Evolutionary conservation across 2,797 vertebrate genomes (phyloP).

Genomic region (Zenarchopterus dispar): DNA sequence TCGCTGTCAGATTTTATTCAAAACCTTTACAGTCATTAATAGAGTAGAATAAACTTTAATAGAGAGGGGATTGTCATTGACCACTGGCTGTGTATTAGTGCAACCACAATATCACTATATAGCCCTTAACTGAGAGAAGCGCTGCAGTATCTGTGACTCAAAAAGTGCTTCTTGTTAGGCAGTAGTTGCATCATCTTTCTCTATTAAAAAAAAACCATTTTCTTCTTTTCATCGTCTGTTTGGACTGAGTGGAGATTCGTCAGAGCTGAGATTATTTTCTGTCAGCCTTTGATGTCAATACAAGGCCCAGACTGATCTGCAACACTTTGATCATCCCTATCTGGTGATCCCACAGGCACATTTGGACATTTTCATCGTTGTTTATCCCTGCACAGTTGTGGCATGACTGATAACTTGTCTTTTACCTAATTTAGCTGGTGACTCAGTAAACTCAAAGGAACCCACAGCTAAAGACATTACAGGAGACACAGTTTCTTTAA

Average conservation of each 20-base stretch:
- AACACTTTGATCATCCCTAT: slow-evolving; percentile 34
- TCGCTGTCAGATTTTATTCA: not conserved
- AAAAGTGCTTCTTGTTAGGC: slow-evolving; percentile 10
- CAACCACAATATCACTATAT: not conserved
- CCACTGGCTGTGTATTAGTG: not conserved
- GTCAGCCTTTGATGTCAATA: slow-evolving; percentile 18
- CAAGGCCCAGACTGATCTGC: slow-evolving; percentile 19
- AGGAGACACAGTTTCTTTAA: slow-evolving; percentile 33
- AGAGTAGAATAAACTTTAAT: too few species aligned
- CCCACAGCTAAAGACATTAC: slow-evolving; percentile 39
- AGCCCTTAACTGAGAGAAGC: slow-evolving; percentile 8
- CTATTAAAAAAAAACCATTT: slow-evolving; percentile 9
- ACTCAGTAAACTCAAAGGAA: slow-evolving; percentile 51
- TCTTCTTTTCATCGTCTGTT: slow-evolving; percentile 40
- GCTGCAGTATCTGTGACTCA: slow-evolving; percentile 4
- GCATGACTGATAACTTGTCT: slow-evolving; percentile 19
- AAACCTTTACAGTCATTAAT: not conserved
- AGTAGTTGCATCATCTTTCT: slow-evolving; percentile 20
- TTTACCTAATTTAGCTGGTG: slow-evolving; percentile 47
- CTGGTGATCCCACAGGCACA: slow-evolving; percentile 17
- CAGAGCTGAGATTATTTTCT: slow-evolving; percentile 14
- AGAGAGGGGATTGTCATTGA: too few species aligned
- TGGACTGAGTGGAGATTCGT: slow-evolving; percentile 18
- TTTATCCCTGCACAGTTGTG: slow-evolving; percentile 27
- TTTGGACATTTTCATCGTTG: slow-evolving; percentile 9